Percentiles rank a stretch among this genome's conserved stretches.
These are phyloP conservation scores for Tauraco erythrolophus DNA, from an alignment of 2,113 vertebrate species.

Conservation along the genomic window DNA sequence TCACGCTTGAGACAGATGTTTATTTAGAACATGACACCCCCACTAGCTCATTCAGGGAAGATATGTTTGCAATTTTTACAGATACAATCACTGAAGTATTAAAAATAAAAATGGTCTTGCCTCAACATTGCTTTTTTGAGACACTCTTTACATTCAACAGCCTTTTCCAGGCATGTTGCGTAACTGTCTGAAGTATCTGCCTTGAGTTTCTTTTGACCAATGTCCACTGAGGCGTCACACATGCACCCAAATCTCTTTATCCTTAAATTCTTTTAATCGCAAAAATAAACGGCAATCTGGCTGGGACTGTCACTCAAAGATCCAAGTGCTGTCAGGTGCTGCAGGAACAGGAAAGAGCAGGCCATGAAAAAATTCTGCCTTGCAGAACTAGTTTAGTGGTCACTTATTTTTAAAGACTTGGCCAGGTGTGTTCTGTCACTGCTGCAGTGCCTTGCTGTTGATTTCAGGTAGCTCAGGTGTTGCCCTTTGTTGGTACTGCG, in stretches of 20 bases:
- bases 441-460: neutral
- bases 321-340: neutral
- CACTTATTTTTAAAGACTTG: neutral
- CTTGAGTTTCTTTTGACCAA: neutral
- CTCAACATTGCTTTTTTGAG: neutral
- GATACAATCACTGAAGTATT: neutral
- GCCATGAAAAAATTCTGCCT: neutral
- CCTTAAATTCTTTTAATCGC: neutral
- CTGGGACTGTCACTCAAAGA: neutral
- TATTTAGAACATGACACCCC: neutral
- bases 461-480: neutral
- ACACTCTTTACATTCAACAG: neutral
- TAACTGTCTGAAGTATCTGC: neutral
- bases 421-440: neutral
- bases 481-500: neutral
- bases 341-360: neutral
- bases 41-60: neutral
- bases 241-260: neutral
- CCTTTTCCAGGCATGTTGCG: neutral
- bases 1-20: neutral
- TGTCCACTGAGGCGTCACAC: neutral
- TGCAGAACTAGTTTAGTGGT: neutral
- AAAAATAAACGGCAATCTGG: neutral
- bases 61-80: neutral
- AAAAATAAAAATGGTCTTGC: neutral